Evolutionary conservation across 2,797 vertebrate genomes (phyloP).

Genomic region (Silurus aristotelis): DNA sequence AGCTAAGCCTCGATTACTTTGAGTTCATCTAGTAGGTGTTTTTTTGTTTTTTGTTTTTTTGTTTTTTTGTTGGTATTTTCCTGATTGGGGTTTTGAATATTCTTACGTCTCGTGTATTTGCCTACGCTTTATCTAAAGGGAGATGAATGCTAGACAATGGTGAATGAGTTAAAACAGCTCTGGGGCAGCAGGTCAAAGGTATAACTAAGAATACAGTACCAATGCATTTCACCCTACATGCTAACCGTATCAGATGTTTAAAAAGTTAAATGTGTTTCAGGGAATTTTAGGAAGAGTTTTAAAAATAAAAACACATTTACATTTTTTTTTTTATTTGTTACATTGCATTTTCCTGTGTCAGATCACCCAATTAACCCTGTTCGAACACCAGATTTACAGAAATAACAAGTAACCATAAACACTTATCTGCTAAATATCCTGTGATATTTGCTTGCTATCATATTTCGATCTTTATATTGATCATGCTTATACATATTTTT

Average conservation of each 20-base stretch:
- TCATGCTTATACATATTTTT: neutral
- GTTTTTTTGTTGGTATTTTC: neutral
- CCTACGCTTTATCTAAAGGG: neutral
- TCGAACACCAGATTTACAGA: neutral
- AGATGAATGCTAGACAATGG: neutral
- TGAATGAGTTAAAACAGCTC: no score
- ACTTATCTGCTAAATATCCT: slow-evolving; percentile 5
- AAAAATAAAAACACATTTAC: no score
- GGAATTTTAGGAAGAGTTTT: neutral
- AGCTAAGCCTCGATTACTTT: neutral
- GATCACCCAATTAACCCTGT: neutral
- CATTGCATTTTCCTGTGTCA: neutral
- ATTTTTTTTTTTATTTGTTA: neutral
- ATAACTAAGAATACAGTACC: neutral
- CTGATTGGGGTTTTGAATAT: neutral
- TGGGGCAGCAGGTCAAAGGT: neutral
- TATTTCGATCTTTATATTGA: neutral
- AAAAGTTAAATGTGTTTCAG: neutral
- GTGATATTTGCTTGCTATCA: neutral
- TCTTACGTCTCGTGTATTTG: neutral
- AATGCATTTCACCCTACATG: neutral
- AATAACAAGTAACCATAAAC: neutral
- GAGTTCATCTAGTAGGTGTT: neutral
- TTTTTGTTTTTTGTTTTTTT: no score
- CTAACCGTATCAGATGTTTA: neutral